A percentile compares a stretch with the other conserved stretches of the same genome.
Evolutionary conservation across 2,113 vertebrate genomes (phyloP).

Genomic region (Hystrix cristata): DNA sequence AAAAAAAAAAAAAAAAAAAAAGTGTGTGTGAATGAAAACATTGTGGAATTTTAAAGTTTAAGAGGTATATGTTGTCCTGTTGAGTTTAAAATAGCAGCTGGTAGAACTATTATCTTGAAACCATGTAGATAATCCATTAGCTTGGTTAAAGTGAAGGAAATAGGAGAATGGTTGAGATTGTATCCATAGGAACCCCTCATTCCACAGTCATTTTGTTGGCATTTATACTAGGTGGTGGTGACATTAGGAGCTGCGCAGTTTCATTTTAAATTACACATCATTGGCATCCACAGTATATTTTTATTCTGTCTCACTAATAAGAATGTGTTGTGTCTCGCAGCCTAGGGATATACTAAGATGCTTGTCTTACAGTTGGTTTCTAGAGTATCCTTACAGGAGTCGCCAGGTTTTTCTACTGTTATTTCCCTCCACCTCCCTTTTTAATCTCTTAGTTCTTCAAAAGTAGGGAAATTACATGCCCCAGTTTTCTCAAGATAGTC

Average conservation of each 20-base stretch:
- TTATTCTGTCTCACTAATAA: neutral
- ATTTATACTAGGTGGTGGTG: neutral
- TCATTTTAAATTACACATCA: neutral
- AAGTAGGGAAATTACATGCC: neutral
- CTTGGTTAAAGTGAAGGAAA: neutral
- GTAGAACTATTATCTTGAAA: neutral
- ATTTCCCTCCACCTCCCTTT: neutral
- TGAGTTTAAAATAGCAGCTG: conserved; percentile 30
- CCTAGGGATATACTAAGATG: neutral
- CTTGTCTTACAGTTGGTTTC: neutral
- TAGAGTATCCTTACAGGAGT: neutral
- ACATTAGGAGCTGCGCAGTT: neutral
- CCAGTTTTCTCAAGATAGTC: neutral
- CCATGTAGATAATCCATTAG: neutral
- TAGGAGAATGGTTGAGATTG: neutral
- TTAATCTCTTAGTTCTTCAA: conserved; percentile 16
- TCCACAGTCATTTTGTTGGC: neutral
- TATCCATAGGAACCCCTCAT: neutral
- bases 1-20: too few species aligned
- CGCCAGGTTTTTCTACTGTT: neutral
- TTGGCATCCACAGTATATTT: neutral
- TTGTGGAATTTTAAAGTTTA: neutral
- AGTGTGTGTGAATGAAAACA: neutral
- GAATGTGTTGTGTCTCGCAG: neutral
- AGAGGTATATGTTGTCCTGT: neutral